Evolutionary conservation across 2,888 invertebrate species (phyloP).

Genomic region (Choristoneura rosaceana): DNA sequence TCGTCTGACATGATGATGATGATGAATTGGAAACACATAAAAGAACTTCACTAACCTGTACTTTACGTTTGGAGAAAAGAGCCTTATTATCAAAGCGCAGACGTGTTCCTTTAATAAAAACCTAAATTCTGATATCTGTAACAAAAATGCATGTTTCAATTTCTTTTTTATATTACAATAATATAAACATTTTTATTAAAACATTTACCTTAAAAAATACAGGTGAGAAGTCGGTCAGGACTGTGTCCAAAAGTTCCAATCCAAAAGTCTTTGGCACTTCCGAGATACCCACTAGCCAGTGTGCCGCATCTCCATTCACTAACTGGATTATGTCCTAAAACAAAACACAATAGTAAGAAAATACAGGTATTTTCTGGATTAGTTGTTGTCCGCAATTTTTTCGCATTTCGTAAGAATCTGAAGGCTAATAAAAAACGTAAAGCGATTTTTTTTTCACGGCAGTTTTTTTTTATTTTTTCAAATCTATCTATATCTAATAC

Average conservation of each 20-base stretch:
- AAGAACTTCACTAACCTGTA: conserved; percentile 86
- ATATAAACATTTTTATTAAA: background rate
- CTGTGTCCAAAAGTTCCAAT: conserved; percentile 96
- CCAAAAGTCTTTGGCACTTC: conserved; percentile 99
- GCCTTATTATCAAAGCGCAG: conserved; percentile 98
- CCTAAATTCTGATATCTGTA: conserved; percentile 96
- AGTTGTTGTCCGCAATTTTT: too few relatives aligned
- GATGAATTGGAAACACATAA: too few relatives aligned
- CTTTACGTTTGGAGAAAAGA: conserved; percentile 99
- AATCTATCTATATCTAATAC: too few relatives aligned
- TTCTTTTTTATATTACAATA: conserved; percentile 1
- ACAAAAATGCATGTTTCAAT: conserved; percentile 60
- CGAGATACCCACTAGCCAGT: conserved; percentile 97
- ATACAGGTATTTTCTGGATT: too few relatives aligned
- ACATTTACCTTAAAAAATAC: conserved; percentile 91
- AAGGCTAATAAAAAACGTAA: too few relatives aligned
- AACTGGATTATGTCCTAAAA: conserved; percentile 96
- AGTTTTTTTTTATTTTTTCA: too few relatives aligned
- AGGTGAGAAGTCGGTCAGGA: conserved; percentile 93
- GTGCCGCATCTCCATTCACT: conserved; percentile 98
- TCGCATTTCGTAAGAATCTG: too few relatives aligned
- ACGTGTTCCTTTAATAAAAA: conserved; percentile 98
- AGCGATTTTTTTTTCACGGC: too few relatives aligned
- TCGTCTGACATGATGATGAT: too few relatives aligned
- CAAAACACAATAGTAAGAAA: background rate